Base-by-base conservation (phyloP, 2,888 invertebrate species). In the Aelia acuminata region DNA sequence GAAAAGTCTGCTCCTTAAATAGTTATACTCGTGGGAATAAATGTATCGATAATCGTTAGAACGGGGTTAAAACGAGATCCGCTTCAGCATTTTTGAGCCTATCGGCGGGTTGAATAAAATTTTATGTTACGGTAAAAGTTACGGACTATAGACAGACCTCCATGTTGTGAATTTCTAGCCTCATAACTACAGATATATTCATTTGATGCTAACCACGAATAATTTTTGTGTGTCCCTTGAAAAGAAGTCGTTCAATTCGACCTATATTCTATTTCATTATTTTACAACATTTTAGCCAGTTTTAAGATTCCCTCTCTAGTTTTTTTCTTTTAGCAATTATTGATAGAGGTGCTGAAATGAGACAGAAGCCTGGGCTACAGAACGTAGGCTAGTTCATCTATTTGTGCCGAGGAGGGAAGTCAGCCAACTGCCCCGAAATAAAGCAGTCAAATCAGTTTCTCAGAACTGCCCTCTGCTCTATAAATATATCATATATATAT, bases 391-490 rank as follows among this genome's bases (percentile, higher is more conserved):
- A 63, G 63, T 63, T 63, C 63, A 63, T 63, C 63, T 63, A 63
- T 63, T 63, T 63, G 63, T 63, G 63, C 63, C 31, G 63, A 31
- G 63, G 63, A 63, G 63, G 63, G 63, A 63, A 63, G 63, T 63
- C 63, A 63, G 63, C 63, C 63, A 63, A 63, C 26, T 63, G 63
- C 63, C 63, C 63, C 63, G 63, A 63, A 63, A 63, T 63, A 63
- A 63, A 63, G 63, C 31, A 63, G 63, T 63, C 26, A 63, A 63
- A 63, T 63, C 63, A 63, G 63, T 15, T 63, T 63, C 63, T 63
- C 31, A 63, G 63, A 63, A 63, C 63, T 53, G 53, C 53, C 53
- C 53, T 63, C 63, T 31, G 63, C 63, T 31, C 63, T 63, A 63
- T 10, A 31, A 63, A 63, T 63, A 63, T 63, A 63, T 57, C 57